phyloP scores from a whole-genome alignment of 2,888 invertebrate genomes.

The Trissonchulus sp. region DNA sequence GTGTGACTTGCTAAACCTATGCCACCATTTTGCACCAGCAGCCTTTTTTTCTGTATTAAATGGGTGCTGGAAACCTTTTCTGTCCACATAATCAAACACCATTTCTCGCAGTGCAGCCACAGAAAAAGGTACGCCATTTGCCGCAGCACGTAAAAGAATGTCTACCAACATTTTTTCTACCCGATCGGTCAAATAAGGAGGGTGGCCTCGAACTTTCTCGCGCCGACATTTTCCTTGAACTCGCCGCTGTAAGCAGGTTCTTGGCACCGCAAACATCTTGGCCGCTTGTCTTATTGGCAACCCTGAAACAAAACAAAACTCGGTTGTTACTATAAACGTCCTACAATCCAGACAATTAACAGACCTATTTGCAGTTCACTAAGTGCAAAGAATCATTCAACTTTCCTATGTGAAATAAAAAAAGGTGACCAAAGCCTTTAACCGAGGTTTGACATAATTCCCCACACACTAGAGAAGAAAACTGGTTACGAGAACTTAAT shows the following conservation, averaged over 20 bases:
- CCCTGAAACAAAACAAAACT: not conserved
- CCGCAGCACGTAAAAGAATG: not conserved
- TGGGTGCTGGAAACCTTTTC: not conserved
- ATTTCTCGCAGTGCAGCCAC: not conserved
- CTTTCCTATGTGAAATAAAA: too few relatives aligned
- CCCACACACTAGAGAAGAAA: too few relatives aligned
- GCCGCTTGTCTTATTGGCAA: not conserved
- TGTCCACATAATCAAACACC: slow-evolving; percentile 13
- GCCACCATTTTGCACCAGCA: slow-evolving; percentile 18
- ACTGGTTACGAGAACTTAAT: too few relatives aligned
- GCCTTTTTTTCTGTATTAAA: slow-evolving; percentile 12
- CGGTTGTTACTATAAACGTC: too few relatives aligned
- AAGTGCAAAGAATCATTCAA: too few relatives aligned
- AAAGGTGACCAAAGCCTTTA: too few relatives aligned
- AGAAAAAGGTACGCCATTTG: not conserved
- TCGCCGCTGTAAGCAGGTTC: slow-evolving; percentile 1
- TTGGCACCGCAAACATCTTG: slow-evolving; percentile 1
- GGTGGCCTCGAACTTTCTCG: not conserved
- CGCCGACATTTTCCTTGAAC: not conserved
- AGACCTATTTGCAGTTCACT: too few relatives aligned
- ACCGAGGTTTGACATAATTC: too few relatives aligned
- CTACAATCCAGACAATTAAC: too few relatives aligned
- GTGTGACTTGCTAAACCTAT: not conserved
- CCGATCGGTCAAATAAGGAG: not conserved
- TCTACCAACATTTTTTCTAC: not conserved